phyloP scores from a whole-genome alignment of 1,140 invertebrate genomes.

The Lepidostoma basale region DNA sequence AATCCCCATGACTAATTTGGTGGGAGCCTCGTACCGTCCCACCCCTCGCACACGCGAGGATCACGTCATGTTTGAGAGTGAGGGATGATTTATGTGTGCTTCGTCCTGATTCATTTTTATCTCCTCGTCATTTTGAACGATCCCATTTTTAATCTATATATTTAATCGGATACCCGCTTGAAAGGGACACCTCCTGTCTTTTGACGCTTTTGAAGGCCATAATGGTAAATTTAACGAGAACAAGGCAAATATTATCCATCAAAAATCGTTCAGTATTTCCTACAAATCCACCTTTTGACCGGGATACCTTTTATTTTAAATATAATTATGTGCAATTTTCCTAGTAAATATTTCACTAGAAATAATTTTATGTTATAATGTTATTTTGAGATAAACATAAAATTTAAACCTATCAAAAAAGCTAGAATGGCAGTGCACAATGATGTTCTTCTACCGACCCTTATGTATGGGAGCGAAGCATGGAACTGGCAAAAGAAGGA shows the following conservation, averaged over 20 bases:
- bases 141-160: slow-evolving; percentile 33
- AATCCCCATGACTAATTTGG: slow-evolving; percentile 1
- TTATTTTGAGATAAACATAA: too few relatives aligned
- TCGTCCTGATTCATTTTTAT: slow-evolving; percentile 42
- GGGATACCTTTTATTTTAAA: too few relatives aligned
- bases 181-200: slow-evolving; percentile 36
- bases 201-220: not conserved
- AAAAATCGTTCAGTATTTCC: too few relatives aligned
- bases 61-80: not conserved
- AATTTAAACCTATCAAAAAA: too few relatives aligned
- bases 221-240: not conserved
- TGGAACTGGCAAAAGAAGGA: too few relatives aligned
- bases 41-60: not conserved
- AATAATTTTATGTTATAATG: too few relatives aligned
- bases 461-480: too few relatives aligned
- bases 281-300: too few relatives aligned
- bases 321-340: too few relatives aligned
- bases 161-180: slow-evolving; percentile 12
- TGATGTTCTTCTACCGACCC: too few relatives aligned
- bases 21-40: not conserved
- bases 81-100: slow-evolving; percentile 44
- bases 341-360: too few relatives aligned
- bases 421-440: too few relatives aligned
- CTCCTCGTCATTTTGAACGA: slow-evolving; percentile 32
- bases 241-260: not conserved